phyloP scores from a whole-genome alignment of 2,113 vertebrate genomes.

The Hydrochoerus hydrochaeris region DNA sequence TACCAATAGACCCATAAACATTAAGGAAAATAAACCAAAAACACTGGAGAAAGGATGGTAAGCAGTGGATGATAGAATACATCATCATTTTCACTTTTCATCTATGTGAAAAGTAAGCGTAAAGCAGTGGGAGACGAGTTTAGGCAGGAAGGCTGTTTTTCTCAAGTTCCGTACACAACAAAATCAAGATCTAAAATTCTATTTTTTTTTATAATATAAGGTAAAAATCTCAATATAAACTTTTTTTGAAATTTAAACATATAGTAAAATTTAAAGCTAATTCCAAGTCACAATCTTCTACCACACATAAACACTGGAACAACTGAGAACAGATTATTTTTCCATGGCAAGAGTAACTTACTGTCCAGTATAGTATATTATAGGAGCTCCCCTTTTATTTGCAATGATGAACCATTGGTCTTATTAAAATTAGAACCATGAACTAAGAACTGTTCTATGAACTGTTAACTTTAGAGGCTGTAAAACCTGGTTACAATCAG shows the following conservation, averaged over 20 bases:
- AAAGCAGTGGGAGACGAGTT: background rate
- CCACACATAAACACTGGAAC: background rate
- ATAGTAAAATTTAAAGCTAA: background rate
- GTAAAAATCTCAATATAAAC: background rate
- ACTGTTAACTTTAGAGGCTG: background rate
- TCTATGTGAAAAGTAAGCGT: background rate
- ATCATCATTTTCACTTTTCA: background rate
- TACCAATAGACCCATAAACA: background rate
- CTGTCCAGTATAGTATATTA: background rate
- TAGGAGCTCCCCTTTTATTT: conserved; percentile 17
- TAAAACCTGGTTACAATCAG: background rate
- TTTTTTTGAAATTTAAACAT: background rate
- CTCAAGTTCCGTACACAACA: background rate
- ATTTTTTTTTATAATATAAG: background rate
- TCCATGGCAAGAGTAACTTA: background rate
- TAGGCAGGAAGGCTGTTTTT: background rate
- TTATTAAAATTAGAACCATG: background rate
- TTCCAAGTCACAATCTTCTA: background rate
- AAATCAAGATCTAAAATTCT: background rate
- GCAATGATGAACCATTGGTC: background rate
- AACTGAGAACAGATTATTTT: background rate
- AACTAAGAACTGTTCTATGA: background rate
- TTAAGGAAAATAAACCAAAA: background rate
- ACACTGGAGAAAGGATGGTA: background rate
- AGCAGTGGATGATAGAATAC: rapidly evolving